phyloP scores from a whole-genome alignment of 1,140 invertebrate species.

The Drosophila seguyi region DNA sequence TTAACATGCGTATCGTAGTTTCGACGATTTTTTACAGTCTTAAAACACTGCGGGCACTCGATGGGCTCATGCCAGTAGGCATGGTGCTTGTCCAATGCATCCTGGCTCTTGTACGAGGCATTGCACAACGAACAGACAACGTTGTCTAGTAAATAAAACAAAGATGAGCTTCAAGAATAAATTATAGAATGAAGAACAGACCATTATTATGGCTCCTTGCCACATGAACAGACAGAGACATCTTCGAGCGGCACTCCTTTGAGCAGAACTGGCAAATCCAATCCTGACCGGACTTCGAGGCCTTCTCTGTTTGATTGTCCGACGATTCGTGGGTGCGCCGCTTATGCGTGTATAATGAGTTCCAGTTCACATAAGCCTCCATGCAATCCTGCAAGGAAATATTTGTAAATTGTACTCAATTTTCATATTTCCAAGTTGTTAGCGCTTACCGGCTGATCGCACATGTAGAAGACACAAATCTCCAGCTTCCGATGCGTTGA shows the following conservation, averaged over 20 bases:
- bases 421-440: rapidly evolving
- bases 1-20: slow-evolving; percentile 72
- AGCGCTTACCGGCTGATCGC: slow-evolving; percentile 56
- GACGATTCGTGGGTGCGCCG: slow-evolving; percentile 57
- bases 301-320: slow-evolving; percentile 9
- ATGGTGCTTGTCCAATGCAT: slow-evolving; percentile 63
- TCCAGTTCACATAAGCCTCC: slow-evolving; percentile 68
- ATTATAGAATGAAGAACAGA: too few species aligned
- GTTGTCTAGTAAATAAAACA: slow-evolving; percentile 52
- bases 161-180: background rate
- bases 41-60: slow-evolving; percentile 65
- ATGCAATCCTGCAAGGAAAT: slow-evolving; percentile 49
- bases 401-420: background rate
- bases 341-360: slow-evolving; percentile 73
- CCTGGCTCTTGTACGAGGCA: slow-evolving; percentile 60
- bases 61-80: slow-evolving; percentile 66
- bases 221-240: slow-evolving; percentile 81
- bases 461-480: slow-evolving; percentile 68
- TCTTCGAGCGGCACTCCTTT: slow-evolving; percentile 72
- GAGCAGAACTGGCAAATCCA: slow-evolving; percentile 78
- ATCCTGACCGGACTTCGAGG: slow-evolving; percentile 18
- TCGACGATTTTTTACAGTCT: slow-evolving; percentile 71
- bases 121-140: slow-evolving; percentile 64
- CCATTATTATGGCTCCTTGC: slow-evolving; percentile 81
- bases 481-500: slow-evolving; percentile 45